Percentiles rank a stretch among this genome's conserved stretches.
Evolutionary conservation across 1,140 invertebrate species (phyloP).

Genomic region (Drosophila melanica): DNA sequence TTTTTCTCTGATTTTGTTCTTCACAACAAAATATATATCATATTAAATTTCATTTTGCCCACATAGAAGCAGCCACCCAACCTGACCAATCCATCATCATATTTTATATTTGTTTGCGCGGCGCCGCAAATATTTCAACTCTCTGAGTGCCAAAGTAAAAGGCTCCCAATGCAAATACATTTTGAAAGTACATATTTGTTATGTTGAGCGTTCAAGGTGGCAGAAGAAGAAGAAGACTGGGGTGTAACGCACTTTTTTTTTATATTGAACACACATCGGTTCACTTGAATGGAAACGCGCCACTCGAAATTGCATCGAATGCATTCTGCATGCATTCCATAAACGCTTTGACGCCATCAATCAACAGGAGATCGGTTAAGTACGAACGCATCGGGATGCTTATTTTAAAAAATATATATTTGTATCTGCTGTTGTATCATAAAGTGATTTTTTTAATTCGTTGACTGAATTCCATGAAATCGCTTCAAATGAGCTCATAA

Average conservation of each 20-base stretch:
- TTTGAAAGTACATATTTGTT: constrained; percentile 53
- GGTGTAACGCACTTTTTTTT: constrained; percentile 54
- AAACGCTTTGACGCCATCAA: constrained; percentile 64
- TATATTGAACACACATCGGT: constrained; percentile 63
- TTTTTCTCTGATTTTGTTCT: neutral
- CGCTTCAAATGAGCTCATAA: neutral
- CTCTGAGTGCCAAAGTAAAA: constrained; percentile 26
- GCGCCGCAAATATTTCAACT: constrained; percentile 58
- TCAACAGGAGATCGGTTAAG: constrained; percentile 29
- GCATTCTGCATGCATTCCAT: constrained; percentile 49
- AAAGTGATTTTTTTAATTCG: constrained; percentile 72
- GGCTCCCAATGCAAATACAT: constrained; percentile 51
- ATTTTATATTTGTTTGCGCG: constrained; percentile 53
- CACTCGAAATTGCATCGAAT: constrained; percentile 48
- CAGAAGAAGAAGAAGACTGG: constrained; percentile 20
- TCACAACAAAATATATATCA: constrained; percentile 45
- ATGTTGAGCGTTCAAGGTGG: neutral
- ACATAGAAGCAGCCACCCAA: neutral
- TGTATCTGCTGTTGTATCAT: constrained; percentile 34
- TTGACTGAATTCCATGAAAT: constrained; percentile 47
- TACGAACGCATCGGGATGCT: constrained; percentile 4
- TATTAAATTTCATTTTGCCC: constrained; percentile 52
- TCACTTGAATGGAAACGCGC: constrained; percentile 60
- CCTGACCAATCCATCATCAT: constrained; percentile 48
- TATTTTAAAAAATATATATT: constrained; percentile 31